Evolutionary conservation across 2,797 vertebrate genomes (phyloP), one percentile per base, ranked within the genome.

Genomic region (Xenopus petersii): DNA sequence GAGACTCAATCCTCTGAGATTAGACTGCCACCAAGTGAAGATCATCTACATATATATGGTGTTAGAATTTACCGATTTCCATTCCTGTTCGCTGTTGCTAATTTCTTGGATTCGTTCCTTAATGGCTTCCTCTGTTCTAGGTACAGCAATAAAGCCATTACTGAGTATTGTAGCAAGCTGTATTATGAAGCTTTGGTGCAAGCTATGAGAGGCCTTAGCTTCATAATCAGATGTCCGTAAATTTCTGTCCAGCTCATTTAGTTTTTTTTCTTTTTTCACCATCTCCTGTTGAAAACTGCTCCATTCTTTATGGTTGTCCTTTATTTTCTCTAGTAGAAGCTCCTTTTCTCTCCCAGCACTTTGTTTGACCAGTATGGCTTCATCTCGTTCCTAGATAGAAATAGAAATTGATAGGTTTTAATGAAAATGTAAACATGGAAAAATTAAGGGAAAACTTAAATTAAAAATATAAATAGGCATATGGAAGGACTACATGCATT

Each of bases 241-340:
- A 78, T 4, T 67, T 81, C 75, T 71, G 47, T 82, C 63, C 67
- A 73, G 15, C 0, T 55, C 21, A 1, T 56, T 68, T 30, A 64
- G 62, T 70, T 68, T 55, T 3, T 59, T 81, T 62, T 80, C 76
- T 51, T 81, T 67, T 42, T 63, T 48, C 21, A 58, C 48, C 79
- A 82, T 71, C 77, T 77, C 82, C 61, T 82, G 77, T 58, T 77
- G 83, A 75, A 79, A 81, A 61, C 81, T 70, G 47, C 82, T 71
- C 73, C 71, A 83, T 67, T 64, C 68, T 70, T 83, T 83, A 81
- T 83, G 80, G 4, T 26, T 79, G 6, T 82, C 70, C 62, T 78
- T 81, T 67, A 80, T 54, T 77, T 67, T 75, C 61, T 86, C 74
- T 54, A 61, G 56, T 12, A 83, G 79, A 82, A 84, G 24, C 64